Conservation (phyloP, 2,888 invertebrate genomes). For the Protophormia terraenovae region DNA sequence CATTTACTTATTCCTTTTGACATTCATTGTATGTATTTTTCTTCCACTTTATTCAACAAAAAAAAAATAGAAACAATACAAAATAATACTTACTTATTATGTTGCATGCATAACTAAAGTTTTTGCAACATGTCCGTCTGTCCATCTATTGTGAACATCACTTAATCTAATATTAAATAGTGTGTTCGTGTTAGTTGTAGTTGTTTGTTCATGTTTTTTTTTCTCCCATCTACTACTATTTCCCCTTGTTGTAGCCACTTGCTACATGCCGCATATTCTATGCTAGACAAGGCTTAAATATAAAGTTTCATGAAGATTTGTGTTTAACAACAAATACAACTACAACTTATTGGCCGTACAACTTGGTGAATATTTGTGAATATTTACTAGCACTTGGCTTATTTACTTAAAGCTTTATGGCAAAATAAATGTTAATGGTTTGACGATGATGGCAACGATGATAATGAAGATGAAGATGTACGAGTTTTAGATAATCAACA, state of each 20-base stretch:
- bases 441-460: too few species aligned
- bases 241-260: background rate
- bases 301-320: conserved; percentile 20
- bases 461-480: background rate
- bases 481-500: background rate
- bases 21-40: background rate
- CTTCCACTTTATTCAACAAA: background rate
- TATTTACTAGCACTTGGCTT: conserved; percentile 13
- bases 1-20: background rate
- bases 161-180: conserved; percentile 17
- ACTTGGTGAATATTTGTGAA: background rate
- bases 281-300: conserved; percentile 1
- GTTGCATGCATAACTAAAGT: conserved; percentile 9
- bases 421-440: conserved; percentile 12
- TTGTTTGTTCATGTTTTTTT: background rate
- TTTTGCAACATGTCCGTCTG: conserved; percentile 3
- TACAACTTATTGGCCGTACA: background rate
- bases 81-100: background rate
- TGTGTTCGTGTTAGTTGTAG: background rate
- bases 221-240: too few species aligned
- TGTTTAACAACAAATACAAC: conserved; percentile 1
- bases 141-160: background rate
- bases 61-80: background rate
- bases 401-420: conserved; percentile 22
- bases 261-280: background rate